Evolutionary conservation across 2,113 vertebrate species (phyloP).

Genomic region (Campylomormyrus tamandua): DNA sequence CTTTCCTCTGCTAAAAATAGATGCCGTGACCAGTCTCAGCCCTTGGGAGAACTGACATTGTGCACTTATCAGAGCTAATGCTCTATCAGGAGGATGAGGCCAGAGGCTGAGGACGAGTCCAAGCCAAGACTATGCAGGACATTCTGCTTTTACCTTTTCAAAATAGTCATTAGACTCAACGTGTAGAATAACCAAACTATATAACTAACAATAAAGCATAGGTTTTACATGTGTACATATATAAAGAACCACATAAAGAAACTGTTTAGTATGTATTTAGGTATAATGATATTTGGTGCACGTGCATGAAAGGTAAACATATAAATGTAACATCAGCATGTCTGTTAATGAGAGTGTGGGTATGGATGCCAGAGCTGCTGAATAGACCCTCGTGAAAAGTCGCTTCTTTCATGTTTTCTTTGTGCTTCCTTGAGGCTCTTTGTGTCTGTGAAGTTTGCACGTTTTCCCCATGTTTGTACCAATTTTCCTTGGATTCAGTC

Average conservation of each 20-base stretch:
- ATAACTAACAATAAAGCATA: neutral
- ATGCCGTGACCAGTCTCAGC: neutral
- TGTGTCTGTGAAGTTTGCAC: neutral
- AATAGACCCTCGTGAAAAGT: neutral
- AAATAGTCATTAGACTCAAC: neutral
- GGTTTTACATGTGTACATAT: neutral
- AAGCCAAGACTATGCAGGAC: neutral
- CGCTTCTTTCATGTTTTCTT: neutral
- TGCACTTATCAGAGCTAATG: neutral
- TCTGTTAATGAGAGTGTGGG: neutral
- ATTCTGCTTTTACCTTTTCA: neutral
- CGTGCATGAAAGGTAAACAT: neutral
- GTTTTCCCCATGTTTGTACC: neutral
- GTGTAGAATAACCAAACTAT: neutral
- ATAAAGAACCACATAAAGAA: neutral
- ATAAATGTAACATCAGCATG: neutral
- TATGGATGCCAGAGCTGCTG: neutral
- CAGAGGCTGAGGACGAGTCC: neutral
- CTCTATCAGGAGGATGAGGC: neutral
- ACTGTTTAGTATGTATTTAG: neutral
- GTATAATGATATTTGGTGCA: neutral
- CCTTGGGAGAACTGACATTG: neutral
- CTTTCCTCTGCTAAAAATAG: conserved; percentile 3
- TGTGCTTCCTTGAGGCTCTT: neutral
- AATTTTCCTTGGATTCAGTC: neutral